Evolutionary conservation across 30 jellyfish, hydroid and myxozoan species (phyloP), one percentile per base, ranked within the genome.

Genomic region (Chrysaora quinquecirrha): DNA sequence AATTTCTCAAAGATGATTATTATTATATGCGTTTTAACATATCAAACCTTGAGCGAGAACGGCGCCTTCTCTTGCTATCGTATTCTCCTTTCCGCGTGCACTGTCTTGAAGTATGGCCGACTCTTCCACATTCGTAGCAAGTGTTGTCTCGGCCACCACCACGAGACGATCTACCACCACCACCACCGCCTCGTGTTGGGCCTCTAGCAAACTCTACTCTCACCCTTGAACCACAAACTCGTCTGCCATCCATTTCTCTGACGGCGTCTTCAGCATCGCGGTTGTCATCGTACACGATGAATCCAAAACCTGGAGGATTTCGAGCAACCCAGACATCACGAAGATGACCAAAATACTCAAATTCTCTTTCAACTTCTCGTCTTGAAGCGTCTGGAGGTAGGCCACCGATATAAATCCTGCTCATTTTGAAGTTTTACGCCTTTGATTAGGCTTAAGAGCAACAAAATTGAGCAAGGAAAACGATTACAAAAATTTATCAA

Each of bases 231-330:
- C 99, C 99, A 82, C 97, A 94, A 27, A 94, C 91, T 73, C 97
- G 34, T 67, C 90, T 70, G 18, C 99, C 99, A 60, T 94, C 99
- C 97, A 94, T 85, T 69, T 94, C 99, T 54, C 96, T 78, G 18
- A 94, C 99, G 34, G 99, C 99, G 73, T 94, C 99, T 73, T 94
- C 99, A 34, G 99, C 99, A 74, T 94, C 99, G 30, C 99, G 89
- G 24, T 81, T 78, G 49, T 94, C 99, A 66, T 94, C 99, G 70
- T 29, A 94, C 31, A 94, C 95, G 64, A 94, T 87, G 64, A 94
- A 94, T 1, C 99, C 99, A 68, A 94, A 94, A 24, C 99, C 99
- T 0, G 99, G 99, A 7, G 99, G 99, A 62, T 94, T 94, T 35
- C 99, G 92, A 14, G 99, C 99, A 18, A 94, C 99, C 99, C 99